phyloP scores from a whole-genome alignment of 2,888 invertebrate species.

The Cyclophora albipunctata region DNA sequence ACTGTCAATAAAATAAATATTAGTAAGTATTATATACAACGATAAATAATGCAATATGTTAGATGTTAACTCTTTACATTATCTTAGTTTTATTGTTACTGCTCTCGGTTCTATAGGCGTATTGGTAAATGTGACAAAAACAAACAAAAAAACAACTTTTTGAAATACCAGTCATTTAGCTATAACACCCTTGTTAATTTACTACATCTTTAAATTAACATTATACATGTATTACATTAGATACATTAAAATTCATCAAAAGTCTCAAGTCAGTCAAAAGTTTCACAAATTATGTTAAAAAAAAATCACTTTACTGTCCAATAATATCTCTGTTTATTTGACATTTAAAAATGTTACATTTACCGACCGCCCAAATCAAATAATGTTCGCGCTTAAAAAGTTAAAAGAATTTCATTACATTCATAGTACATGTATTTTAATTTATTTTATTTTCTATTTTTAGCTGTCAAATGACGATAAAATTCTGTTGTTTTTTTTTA shows the following conservation, averaged over 20 bases:
- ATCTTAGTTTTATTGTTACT: not conserved
- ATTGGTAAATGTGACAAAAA: not conserved
- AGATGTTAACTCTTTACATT: conserved; percentile 24
- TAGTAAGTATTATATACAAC: conserved; percentile 53
- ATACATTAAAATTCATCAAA: not conserved
- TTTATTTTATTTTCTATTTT: conserved; percentile 57
- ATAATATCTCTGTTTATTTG: no score
- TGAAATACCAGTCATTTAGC: no score
- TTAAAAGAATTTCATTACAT: conserved; percentile 28
- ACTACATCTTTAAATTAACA: not conserved
- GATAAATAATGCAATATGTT: conserved; percentile 63
- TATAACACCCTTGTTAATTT: no score
- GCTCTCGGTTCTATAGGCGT: not conserved
- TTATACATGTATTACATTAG: not conserved
- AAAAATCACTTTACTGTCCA: no score
- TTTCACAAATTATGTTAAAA: no score
- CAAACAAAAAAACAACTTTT: no score
- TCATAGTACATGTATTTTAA: conserved; percentile 54
- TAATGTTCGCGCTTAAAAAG: not conserved
- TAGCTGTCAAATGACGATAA: conserved; percentile 48
- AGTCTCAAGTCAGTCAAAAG: no score
- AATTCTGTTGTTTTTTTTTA: conserved; percentile 39
- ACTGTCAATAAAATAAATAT: conserved; percentile 5
- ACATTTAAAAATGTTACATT: no score
- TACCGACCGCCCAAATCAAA: no score